Evolutionary conservation across 2,113 vertebrate genomes (phyloP).

Genomic region (Anhinga anhinga): DNA sequence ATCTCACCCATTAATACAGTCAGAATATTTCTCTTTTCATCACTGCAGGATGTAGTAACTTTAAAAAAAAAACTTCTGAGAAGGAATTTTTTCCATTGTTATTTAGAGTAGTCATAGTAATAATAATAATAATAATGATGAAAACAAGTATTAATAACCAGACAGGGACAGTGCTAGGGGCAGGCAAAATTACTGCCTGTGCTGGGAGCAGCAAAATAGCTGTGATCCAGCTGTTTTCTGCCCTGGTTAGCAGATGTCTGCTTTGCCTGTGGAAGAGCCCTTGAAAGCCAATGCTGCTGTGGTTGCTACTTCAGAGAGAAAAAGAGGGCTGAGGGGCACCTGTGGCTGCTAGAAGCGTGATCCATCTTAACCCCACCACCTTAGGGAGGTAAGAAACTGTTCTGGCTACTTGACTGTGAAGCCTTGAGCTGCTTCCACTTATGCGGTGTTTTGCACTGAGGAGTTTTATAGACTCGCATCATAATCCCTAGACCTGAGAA

Average conservation of each 20-base stretch:
- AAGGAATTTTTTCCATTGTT: not conserved
- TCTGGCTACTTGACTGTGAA: not conserved
- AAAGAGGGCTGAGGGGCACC: not conserved
- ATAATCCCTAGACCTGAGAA: not conserved
- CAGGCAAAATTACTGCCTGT: not conserved
- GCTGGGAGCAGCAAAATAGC: not conserved
- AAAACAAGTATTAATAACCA: not conserved
- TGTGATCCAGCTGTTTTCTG: not conserved
- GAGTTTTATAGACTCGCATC: not conserved
- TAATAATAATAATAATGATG: not conserved
- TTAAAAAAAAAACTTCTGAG: not conserved
- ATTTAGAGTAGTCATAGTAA: not conserved
- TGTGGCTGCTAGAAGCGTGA: not conserved
- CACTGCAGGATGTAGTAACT: not conserved
- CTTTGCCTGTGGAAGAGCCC: not conserved
- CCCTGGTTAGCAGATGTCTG: not conserved
- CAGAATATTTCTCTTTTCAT: not conserved
- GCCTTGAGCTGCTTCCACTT: not conserved
- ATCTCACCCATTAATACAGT: not conserved
- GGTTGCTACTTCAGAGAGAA: not conserved
- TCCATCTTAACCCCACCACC: rapidly evolving
- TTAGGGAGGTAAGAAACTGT: not conserved
- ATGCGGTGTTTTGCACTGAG: not conserved
- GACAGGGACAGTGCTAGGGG: not conserved
- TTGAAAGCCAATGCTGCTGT: rapidly evolving